These are phyloP conservation scores for Nephrotoma guestfalica DNA, from an alignment of 2,888 invertebrate species.

Conservation along the genomic window DNA sequence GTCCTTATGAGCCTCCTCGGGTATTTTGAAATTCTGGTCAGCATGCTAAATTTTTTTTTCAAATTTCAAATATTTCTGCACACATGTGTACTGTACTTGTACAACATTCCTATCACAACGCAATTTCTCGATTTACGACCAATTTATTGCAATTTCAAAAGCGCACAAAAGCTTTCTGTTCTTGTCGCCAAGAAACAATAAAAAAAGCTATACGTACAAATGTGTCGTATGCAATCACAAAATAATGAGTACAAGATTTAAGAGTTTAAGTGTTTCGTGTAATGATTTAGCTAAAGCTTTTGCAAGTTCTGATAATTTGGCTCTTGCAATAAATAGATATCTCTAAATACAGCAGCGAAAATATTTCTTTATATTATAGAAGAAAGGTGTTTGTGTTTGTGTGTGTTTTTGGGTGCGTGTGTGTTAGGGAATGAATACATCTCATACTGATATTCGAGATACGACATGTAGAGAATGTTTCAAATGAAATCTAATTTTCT, in stretches of 20 bases:
- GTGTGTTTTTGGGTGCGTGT: not conserved
- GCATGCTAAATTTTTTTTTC: too few species aligned
- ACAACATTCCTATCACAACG: not conserved
- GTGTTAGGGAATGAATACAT: too few species aligned
- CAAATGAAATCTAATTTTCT: not conserved
- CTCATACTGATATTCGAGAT: not conserved
- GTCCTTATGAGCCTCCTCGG: too few species aligned
- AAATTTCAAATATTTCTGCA: too few species aligned
- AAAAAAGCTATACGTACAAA: not conserved
- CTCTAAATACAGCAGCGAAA: not conserved
- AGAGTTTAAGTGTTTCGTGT: not conserved
- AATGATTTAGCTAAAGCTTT: not conserved
- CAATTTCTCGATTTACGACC: not conserved
- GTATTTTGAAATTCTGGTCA: too few species aligned
- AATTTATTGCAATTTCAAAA: not conserved
- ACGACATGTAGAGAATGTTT: not conserved
- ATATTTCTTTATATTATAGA: not conserved
- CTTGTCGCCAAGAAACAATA: not conserved
- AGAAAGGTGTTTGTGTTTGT: not conserved
- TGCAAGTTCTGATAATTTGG: not conserved
- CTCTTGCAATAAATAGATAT: too few species aligned
- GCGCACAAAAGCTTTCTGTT: not conserved
- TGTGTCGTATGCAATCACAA: not conserved
- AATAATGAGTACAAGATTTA: not conserved
- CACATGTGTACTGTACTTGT: too few species aligned